These are phyloP conservation scores for Drosophila bifasciata DNA, from an alignment of 1,140 invertebrate species.

Conservation along the genomic window DNA sequence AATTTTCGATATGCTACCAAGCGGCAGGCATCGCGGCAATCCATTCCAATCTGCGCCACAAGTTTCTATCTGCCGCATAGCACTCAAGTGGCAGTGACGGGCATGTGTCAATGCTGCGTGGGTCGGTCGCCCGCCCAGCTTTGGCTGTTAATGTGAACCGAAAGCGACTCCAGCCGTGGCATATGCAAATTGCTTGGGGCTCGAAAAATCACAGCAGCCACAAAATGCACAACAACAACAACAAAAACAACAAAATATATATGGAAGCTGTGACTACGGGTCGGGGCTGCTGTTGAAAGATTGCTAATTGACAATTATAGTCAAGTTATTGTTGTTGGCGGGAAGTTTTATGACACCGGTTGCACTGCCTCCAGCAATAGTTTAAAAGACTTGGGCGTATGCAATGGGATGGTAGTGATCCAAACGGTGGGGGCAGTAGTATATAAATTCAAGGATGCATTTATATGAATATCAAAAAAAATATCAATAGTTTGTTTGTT, in stretches of 20 bases:
- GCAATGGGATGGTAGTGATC: too few relatives aligned
- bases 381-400: background rate
- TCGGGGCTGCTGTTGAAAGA: constrained; percentile 45
- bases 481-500: too few relatives aligned
- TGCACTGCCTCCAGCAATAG: background rate
- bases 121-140: constrained; percentile 16
- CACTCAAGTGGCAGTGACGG: constrained; percentile 42
- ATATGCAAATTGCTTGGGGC: constrained; percentile 23
- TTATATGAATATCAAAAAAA: too few relatives aligned
- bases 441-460: too few relatives aligned
- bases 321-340: constrained; percentile 25
- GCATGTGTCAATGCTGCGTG: constrained; percentile 55
- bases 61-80: constrained; percentile 28
- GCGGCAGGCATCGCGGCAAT: constrained; percentile 6
- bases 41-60: constrained; percentile 1
- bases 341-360: constrained; percentile 17
- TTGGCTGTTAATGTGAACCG: constrained; percentile 8
- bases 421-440: too few relatives aligned
- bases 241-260: background rate
- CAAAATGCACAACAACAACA: too few relatives aligned
- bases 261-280: constrained; percentile 48
- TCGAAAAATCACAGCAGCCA: constrained; percentile 13
- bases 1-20: constrained; percentile 54
- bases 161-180: constrained; percentile 23
- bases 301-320: constrained; percentile 67